These are phyloP conservation scores for Rhinolophus ferrumequinum DNA, from an alignment of 2,113 vertebrate species.

Conservation along the genomic window DNA sequence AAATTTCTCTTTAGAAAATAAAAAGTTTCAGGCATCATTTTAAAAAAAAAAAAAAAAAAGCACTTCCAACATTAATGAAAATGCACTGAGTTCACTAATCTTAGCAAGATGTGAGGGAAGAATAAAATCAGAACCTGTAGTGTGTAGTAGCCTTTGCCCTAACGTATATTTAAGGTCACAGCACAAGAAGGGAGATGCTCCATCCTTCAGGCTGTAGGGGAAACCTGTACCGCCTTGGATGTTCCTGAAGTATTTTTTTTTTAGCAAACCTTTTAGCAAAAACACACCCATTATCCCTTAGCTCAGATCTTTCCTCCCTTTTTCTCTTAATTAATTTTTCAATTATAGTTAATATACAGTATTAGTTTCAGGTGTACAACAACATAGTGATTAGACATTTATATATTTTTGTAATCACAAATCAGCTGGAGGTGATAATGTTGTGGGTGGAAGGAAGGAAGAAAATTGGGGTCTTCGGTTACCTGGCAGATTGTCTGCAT, in stretches of 20 bases:
- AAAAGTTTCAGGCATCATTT: background rate
- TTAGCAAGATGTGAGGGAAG: background rate
- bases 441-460: background rate
- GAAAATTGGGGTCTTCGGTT: background rate
- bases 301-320: background rate
- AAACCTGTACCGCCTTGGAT: background rate
- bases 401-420: background rate
- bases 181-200: background rate
- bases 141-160: background rate
- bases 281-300: background rate
- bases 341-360: background rate
- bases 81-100: background rate
- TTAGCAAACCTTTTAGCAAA: background rate
- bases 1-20: background rate
- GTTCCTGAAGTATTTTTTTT: background rate
- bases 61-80: background rate
- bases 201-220: background rate
- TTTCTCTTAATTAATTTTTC: background rate
- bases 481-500: background rate
- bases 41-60: background rate
- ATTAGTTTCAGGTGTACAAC: background rate
- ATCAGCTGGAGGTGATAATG: background rate
- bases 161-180: background rate
- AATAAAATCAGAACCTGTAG: background rate
- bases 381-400: background rate